Percentiles rank a stretch among this genome's conserved stretches.
Evolutionary conservation across 2,113 vertebrate genomes (phyloP).

Genomic region (Motacilla alba): DNA sequence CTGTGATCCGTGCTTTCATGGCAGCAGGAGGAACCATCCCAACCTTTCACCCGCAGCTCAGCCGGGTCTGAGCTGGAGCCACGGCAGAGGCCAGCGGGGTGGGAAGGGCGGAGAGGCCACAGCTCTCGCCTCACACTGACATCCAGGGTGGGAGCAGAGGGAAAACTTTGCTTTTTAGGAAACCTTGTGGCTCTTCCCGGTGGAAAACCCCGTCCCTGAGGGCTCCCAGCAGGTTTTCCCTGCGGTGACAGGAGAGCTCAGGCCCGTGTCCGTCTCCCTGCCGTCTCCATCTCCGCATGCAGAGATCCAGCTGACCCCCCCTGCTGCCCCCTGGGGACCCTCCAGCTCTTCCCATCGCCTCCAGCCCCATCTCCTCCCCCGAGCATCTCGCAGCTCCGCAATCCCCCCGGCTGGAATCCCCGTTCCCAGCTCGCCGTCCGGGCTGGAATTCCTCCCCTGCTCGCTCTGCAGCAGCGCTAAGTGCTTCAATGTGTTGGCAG

Average conservation of each 20-base stretch:
- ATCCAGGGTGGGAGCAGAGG: not conserved
- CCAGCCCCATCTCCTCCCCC: not conserved
- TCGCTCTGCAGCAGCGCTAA: not conserved
- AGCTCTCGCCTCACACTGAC: fast-evolving
- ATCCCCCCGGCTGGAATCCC: not conserved
- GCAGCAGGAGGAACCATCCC: not conserved
- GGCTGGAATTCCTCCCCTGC: not conserved
- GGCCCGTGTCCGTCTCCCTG: fast-evolving
- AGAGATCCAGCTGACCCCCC: too few relatives aligned
- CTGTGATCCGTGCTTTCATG: fast-evolving
- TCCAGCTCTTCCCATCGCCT: not conserved
- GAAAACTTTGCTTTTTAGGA: not conserved
- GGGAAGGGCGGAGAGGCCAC: not conserved
- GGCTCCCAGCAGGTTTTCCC: not conserved
- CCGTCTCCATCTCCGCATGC: fast-evolving
- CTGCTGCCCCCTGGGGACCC: not conserved
- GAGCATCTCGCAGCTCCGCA: not conserved
- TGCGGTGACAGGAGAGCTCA: fast-evolving
- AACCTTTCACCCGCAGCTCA: fast-evolving
- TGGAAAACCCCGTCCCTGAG: not conserved
- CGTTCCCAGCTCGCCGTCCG: not conserved
- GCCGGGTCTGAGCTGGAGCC: fast-evolving
- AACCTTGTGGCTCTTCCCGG: fast-evolving
- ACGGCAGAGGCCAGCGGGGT: fast-evolving
- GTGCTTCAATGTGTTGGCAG: slow-evolving; percentile 4